Percentiles rank a stretch among this genome's conserved stretches.
Conservation (phyloP, 2,113 vertebrate species). For the Mionectes macconnelli region DNA sequence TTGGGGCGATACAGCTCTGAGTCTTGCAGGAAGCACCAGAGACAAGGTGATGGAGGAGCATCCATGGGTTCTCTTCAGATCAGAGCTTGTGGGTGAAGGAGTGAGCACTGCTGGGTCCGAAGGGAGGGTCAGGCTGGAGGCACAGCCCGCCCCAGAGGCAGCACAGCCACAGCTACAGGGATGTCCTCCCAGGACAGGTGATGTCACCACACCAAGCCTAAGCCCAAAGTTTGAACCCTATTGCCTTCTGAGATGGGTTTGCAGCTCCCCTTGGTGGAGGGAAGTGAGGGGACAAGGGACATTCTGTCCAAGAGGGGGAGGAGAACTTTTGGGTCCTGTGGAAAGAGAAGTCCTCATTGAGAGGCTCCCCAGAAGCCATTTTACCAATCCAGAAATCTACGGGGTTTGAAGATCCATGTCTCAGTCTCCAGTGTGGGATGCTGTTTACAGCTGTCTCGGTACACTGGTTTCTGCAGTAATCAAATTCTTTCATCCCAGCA, state of each 20-base stretch:
- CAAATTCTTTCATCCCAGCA: not conserved
- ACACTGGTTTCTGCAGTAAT: not conserved
- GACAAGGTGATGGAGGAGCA: not conserved
- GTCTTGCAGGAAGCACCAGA: not conserved
- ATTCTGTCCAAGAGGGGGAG: not conserved
- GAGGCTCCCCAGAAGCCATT: not conserved
- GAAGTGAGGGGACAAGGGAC: conserved; percentile 13
- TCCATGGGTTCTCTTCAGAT: fast-evolving
- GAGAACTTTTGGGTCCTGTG: not conserved
- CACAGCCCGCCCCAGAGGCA: fast-evolving
- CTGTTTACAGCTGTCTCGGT: fast-evolving
- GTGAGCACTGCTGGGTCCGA: fast-evolving
- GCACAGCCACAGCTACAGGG: fast-evolving
- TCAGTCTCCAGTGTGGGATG: not conserved
- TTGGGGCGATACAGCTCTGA: not conserved
- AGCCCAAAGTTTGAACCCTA: not conserved
- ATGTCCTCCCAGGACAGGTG: fast-evolving
- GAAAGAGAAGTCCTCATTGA: not conserved
- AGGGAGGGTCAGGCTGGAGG: not conserved
- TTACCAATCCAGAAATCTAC: fast-evolving
- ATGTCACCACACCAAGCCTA: not conserved
- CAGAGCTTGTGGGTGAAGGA: fast-evolving
- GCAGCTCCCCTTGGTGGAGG: conserved; percentile 55
- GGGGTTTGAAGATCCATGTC: fast-evolving
- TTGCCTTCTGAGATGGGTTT: not conserved